These are phyloP conservation scores for Tribolium freemani DNA, from an alignment of 2,888 invertebrate species.

Conservation along the genomic window DNA sequence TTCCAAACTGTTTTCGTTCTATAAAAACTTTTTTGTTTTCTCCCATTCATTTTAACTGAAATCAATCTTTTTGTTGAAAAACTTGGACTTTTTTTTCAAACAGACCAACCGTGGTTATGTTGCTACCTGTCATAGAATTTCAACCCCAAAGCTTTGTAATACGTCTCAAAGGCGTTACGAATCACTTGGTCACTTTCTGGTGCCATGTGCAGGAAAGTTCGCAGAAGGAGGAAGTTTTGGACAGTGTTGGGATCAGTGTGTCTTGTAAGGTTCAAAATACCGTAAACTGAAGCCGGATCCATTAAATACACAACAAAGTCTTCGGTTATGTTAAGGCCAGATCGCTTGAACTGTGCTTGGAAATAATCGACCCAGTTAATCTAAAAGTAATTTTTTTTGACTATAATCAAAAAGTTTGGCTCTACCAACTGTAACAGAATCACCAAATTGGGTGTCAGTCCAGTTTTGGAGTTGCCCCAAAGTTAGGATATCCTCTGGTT, in stretches of 20 bases:
- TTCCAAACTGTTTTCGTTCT: too few relatives aligned
- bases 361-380: conserved; percentile 64
- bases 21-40: too few relatives aligned
- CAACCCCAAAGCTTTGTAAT: conserved; percentile 53
- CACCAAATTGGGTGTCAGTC: conserved; percentile 54
- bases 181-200: conserved; percentile 62
- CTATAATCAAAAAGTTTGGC: not conserved
- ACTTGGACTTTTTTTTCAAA: too few relatives aligned
- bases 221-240: conserved; percentile 63
- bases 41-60: too few relatives aligned
- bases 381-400: conserved; percentile 52
- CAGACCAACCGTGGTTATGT: too few relatives aligned
- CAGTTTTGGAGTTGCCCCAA: conserved; percentile 52
- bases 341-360: conserved; percentile 55
- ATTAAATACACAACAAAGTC: conserved; percentile 53
- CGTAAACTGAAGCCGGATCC: conserved; percentile 49
- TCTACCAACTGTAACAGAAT: conserved; percentile 47
- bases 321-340: conserved; percentile 57
- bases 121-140: conserved; percentile 54
- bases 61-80: too few relatives aligned
- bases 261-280: conserved; percentile 60
- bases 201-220: conserved; percentile 62
- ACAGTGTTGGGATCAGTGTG: conserved; percentile 57
- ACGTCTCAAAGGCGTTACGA: conserved; percentile 58
- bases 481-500: conserved; percentile 1